Percentiles rank a stretch among this genome's conserved stretches.
Conservation (phyloP, 1,140 invertebrate genomes). For the Drosophila lacertosa region DNA sequence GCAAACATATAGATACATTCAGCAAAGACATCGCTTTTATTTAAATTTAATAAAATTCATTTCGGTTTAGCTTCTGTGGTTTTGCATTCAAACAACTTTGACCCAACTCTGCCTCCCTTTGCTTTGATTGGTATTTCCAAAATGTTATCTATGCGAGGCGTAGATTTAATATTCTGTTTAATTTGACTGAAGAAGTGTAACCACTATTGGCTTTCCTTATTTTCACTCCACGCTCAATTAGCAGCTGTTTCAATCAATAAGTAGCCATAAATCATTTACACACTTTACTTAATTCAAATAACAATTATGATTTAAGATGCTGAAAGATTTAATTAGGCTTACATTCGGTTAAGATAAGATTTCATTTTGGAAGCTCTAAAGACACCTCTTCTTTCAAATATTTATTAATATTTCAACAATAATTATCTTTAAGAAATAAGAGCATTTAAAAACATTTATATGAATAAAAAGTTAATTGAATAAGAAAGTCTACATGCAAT, state of each 20-base stretch:
- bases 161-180: constrained; percentile 18
- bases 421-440: too few relatives aligned
- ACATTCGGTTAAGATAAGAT: too few relatives aligned
- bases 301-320: neutral
- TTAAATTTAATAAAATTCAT: constrained; percentile 68
- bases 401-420: too few relatives aligned
- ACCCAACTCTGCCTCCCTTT: neutral
- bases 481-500: too few relatives aligned
- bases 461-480: too few relatives aligned
- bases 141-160: neutral
- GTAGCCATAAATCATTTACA: constrained; percentile 54
- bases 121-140: constrained; percentile 13
- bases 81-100: constrained; percentile 33
- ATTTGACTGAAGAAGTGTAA: constrained; percentile 16
- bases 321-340: neutral
- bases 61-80: constrained; percentile 47
- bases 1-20: neutral
- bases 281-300: neutral
- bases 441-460: too few relatives aligned
- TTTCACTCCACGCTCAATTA: constrained; percentile 64
- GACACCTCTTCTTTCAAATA: too few relatives aligned
- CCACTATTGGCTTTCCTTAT: constrained; percentile 24
- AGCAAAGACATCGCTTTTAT: constrained; percentile 30
- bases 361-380: too few relatives aligned
- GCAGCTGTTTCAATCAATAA: constrained; percentile 46